These are phyloP conservation scores for Aphelenchoides bicaudatus DNA, from an alignment of 2,888 invertebrate species.

Conservation along the genomic window DNA sequence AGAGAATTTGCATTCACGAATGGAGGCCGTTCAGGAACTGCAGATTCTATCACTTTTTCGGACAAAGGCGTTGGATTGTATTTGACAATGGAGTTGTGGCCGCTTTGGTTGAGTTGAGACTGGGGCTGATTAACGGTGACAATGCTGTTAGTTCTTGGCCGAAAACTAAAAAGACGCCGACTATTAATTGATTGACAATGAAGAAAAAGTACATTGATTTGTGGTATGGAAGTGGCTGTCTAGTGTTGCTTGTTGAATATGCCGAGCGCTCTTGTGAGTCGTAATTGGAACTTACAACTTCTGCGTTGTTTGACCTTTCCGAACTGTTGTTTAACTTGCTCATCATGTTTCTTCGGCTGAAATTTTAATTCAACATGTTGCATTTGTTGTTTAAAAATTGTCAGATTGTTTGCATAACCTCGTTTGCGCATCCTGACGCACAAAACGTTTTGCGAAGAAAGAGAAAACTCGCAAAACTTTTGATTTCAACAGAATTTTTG, in stretches of 20 bases:
- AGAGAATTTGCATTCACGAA: too few species aligned
- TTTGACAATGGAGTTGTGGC: not conserved
- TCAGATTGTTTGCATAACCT: slow-evolving; percentile 3
- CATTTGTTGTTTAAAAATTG: not conserved
- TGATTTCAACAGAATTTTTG: not conserved
- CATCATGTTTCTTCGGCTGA: not conserved
- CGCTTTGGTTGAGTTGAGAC: not conserved
- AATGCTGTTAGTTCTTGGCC: slow-evolving; percentile 19
- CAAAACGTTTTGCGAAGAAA: slow-evolving; percentile 4
- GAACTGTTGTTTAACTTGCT: slow-evolving; percentile 2
- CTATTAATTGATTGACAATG: not conserved
- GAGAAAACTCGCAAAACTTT: slow-evolving; percentile 1
- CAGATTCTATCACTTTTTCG: too few species aligned
- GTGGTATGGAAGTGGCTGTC: slow-evolving; percentile 22
- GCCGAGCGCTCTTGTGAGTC: slow-evolving; percentile 7
- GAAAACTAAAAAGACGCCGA: slow-evolving; percentile 21
- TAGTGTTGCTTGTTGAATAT: slow-evolving; percentile 24
- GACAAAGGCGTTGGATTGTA: not conserved
- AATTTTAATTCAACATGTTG: not conserved
- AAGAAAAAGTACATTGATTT: slow-evolving; percentile 28
- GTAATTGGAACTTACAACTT: not conserved
- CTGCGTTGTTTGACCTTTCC: not conserved
- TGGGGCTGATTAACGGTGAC: slow-evolving; percentile 14
- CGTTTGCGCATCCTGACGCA: slow-evolving; percentile 7
- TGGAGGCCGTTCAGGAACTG: too few species aligned